Percentiles rank a stretch among this genome's conserved stretches.
Conservation (phyloP, 2,797 vertebrate species). For the Lateolabrax maculatus region DNA sequence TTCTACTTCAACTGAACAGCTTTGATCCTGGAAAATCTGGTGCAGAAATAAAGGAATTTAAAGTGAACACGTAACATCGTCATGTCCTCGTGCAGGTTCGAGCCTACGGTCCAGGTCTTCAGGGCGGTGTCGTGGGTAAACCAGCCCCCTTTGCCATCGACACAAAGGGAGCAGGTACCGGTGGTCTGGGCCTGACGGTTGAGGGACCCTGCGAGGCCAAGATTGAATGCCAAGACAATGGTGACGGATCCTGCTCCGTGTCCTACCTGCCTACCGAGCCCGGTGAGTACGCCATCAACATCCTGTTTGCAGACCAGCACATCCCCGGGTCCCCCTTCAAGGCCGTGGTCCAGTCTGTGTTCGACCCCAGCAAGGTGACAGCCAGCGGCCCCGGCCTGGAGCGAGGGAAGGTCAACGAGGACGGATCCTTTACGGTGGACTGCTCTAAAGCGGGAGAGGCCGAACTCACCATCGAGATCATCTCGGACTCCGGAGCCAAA, state of each 20-base stretch:
- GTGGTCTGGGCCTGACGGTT: slow-evolving; percentile 94
- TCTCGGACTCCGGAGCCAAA: slow-evolving; percentile 91
- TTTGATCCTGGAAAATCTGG: too few species aligned
- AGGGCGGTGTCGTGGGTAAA: slow-evolving; percentile 90
- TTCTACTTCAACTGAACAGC: too few species aligned
- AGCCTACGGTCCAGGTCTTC: slow-evolving; percentile 92
- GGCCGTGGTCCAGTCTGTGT: slow-evolving; percentile 86
- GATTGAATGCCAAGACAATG: slow-evolving; percentile 97
- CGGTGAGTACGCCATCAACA: slow-evolving; percentile 95
- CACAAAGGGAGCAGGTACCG: slow-evolving; percentile 94
- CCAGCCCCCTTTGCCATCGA: slow-evolving; percentile 93
- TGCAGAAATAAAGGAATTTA: too few species aligned
- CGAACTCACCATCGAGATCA: slow-evolving; percentile 94
- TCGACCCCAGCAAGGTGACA: slow-evolving; percentile 92
- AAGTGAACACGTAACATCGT: too few species aligned
- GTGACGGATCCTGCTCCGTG: slow-evolving; percentile 94
- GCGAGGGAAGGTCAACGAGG: slow-evolving; percentile 88
- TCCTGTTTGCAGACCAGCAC: slow-evolving; percentile 93
- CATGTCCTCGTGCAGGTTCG: slow-evolving; percentile 83
- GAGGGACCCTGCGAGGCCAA: slow-evolving; percentile 97
- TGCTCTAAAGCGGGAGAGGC: slow-evolving; percentile 94
- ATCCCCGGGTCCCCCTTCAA: slow-evolving; percentile 95
- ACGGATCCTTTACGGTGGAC: slow-evolving; percentile 91
- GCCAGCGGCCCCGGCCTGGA: slow-evolving; percentile 93
- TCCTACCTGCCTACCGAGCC: slow-evolving; percentile 94